phyloP scores from a whole-genome alignment of 1,140 invertebrate genomes.

The Bombus picipes region DNA sequence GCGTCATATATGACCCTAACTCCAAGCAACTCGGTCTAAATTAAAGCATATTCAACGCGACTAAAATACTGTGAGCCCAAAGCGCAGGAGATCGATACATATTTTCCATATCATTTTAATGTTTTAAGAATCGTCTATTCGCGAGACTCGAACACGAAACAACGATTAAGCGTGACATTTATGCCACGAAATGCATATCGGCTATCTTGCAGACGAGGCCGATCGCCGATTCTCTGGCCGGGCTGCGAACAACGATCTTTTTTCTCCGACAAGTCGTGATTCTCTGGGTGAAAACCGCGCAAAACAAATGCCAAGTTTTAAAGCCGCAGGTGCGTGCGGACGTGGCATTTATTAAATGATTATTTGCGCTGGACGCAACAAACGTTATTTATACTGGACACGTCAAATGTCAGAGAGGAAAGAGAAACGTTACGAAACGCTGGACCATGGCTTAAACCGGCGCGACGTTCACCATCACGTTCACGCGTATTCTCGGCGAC shows the following conservation, averaged over 20 bases:
- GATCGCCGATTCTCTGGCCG: neutral
- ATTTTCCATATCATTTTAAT: slow-evolving; percentile 27
- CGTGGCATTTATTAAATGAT: slow-evolving; percentile 64
- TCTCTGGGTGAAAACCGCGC: slow-evolving; percentile 22
- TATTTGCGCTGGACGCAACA: slow-evolving; percentile 53
- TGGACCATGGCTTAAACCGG: neutral
- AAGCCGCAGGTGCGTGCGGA: slow-evolving; percentile 43
- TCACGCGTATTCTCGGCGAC: neutral
- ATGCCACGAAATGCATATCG: neutral
- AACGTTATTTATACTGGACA: slow-evolving; percentile 59
- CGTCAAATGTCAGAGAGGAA: slow-evolving; percentile 58
- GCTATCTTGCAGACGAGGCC: no score
- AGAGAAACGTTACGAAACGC: slow-evolving; percentile 38
- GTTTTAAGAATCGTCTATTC: neutral
- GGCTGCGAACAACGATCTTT: slow-evolving; percentile 3
- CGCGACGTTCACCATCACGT: neutral
- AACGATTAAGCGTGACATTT: slow-evolving; percentile 44
- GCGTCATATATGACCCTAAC: no score
- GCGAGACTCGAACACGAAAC: neutral
- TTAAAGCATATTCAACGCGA: no score
- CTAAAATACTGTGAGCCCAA: neutral
- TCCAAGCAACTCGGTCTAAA: no score
- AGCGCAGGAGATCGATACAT: neutral
- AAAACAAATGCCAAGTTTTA: slow-evolving; percentile 53
- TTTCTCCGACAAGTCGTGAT: neutral